Percentiles rank a stretch among this genome's conserved stretches.
Evolutionary conservation across 2,113 vertebrate species (phyloP).

Genomic region (Indicator indicator): DNA sequence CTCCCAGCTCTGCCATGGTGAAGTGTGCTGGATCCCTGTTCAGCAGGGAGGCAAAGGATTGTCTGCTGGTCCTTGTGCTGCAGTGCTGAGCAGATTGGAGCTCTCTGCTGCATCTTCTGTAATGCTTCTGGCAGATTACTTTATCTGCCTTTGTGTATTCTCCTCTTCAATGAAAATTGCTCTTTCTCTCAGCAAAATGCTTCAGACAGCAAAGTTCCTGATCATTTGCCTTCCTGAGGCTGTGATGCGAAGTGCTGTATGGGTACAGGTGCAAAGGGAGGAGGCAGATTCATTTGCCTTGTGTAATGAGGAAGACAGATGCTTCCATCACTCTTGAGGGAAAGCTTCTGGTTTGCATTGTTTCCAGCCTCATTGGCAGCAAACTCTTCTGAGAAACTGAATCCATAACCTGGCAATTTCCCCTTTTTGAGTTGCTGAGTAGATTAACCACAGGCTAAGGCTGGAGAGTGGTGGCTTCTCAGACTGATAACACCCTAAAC

Average conservation of each 20-base stretch:
- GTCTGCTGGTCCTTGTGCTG: not conserved
- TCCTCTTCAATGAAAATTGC: not conserved
- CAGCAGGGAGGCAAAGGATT: not conserved
- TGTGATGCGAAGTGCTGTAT: not conserved
- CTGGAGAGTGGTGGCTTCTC: not conserved
- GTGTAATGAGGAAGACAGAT: not conserved
- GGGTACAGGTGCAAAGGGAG: not conserved
- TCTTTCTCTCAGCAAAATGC: not conserved
- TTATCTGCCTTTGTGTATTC: not conserved
- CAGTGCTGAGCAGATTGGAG: not conserved
- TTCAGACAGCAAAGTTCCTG: not conserved
- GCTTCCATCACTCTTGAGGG: not conserved
- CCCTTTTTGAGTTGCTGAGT: not conserved
- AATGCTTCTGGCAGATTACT: not conserved
- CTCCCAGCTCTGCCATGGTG: fast-evolving
- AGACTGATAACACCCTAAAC: not conserved
- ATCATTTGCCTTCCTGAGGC: not conserved
- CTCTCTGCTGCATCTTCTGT: not conserved
- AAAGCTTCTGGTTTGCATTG: not conserved
- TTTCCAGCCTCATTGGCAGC: not conserved
- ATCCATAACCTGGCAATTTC: not conserved
- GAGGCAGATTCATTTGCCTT: not conserved
- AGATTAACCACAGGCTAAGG: not conserved
- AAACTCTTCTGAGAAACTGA: not conserved
- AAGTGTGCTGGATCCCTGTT: not conserved